Conservation (phyloP, 2,113 vertebrate species). For the Perca fluviatilis region DNA sequence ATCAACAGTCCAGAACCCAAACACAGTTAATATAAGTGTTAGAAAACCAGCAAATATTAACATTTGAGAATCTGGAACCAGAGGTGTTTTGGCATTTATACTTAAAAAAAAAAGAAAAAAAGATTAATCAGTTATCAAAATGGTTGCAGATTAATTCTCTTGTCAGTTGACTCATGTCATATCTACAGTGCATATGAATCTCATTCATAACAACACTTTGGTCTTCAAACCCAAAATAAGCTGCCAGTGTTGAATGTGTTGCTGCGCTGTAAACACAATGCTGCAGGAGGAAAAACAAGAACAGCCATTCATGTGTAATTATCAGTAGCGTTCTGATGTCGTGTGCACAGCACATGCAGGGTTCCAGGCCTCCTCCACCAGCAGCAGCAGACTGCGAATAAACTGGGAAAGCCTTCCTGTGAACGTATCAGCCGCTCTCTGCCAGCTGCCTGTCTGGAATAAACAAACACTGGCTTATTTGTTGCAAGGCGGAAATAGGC, state of each 20-base stretch:
- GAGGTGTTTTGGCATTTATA: background rate
- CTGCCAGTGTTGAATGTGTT: background rate
- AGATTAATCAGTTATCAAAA: background rate
- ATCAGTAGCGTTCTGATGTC: slow-evolving; percentile 51
- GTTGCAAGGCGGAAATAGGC: slow-evolving; percentile 73
- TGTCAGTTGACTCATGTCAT: background rate
- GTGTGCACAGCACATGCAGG: slow-evolving; percentile 25
- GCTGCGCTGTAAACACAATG: slow-evolving; percentile 6
- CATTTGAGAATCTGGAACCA: too few relatives aligned
- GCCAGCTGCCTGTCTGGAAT: slow-evolving; percentile 71
- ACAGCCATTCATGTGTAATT: slow-evolving; percentile 45
- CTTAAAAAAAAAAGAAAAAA: background rate
- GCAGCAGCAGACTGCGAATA: slow-evolving; percentile 37
- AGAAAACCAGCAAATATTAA: background rate
- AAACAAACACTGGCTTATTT: slow-evolving; percentile 78
- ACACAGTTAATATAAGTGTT: too few relatives aligned
- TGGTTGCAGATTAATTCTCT: background rate
- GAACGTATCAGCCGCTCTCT: slow-evolving; percentile 60
- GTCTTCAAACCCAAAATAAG: background rate
- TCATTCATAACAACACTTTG: background rate
- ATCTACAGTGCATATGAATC: background rate
- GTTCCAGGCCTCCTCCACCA: slow-evolving; percentile 34
- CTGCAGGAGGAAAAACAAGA: background rate
- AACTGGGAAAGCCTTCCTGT: slow-evolving; percentile 60
- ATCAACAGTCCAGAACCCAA: background rate